Base-by-base conservation (phyloP, 2,113 vertebrate species). In the Rissa tridactyla region DNA sequence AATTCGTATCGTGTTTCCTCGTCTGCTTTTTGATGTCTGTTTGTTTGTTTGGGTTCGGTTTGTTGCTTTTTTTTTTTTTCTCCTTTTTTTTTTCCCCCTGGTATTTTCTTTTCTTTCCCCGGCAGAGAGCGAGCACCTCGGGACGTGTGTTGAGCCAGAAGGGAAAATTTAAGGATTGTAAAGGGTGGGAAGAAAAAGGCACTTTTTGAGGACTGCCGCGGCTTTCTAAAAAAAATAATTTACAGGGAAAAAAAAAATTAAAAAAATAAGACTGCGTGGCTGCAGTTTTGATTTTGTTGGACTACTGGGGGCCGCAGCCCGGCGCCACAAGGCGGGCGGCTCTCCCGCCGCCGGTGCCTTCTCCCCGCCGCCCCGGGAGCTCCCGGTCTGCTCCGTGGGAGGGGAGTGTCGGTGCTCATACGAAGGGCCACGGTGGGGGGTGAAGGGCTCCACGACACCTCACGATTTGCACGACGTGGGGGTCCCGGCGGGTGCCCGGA, bases 351-450 rank as follows among this genome's bases (percentile, higher is more conserved):
- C 66, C 42, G 13, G 10, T 21, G 44, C 5, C 40, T 38, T 25
- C 61, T 36, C 29, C 40, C 66, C 9, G 47, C 51, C 40, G 51
- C 57, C 55, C 38, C 77, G 1, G 54, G 55, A 55, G 29, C 71
- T 68, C 3, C 72, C 47, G 27, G n/a, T 14, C 10, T 3, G 34
- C 62, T 27, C 30, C 9, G 15, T n/a, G 14, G 15, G 2, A 21
- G 71, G 46, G 30, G 57, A 10, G 27, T 15, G 68, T 5, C 21
- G 36, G 9, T 44, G 34, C 71, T 51, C 61, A 4, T 36, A 38
- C 8, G 14, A 38, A 64, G 26, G 7, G 21, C 11, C 70, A 4
- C 0, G 25, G 29, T 2, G 42, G 3, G 10, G 13, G 21, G 7
- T 25, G 57, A 21, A 25, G 29, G 22, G 15, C 42, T 36, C 40